Evolutionary conservation across 1,140 invertebrate species (phyloP), one percentile per base, ranked within the genome.

Genomic region (Bombus pascuorum): DNA sequence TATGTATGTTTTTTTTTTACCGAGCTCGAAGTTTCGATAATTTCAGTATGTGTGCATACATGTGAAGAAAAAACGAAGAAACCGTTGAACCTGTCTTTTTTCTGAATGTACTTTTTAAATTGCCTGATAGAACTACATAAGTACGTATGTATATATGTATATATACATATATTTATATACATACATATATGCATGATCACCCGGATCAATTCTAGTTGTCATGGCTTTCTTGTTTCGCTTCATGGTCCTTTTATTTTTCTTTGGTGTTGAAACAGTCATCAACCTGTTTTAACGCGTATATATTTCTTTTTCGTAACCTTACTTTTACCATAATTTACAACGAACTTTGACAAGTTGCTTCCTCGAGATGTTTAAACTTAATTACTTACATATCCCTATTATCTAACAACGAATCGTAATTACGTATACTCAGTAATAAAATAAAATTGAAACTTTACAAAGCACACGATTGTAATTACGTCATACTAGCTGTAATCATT

Each of bases 251-350:
- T 79, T 68, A 39, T 34, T n/a, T 37, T n/a, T 53, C 12, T 13
- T 8, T 13, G 25, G 22, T 70, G 42, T 80, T 28, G 77, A 80
- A 37, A 80, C 44, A 70, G 37, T 77, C 59, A 68, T 79, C 77
- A 34, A 79, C 13, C 9, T 71, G 47, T 53, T 53, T 47, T 53
- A 22, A 22, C 47, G 47, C 18, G 47, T 53, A 53, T 53, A 53
- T 53, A 53, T 53, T 53, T 53, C 47, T 53, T 53, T 53, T 53
- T 53, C 47, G 47, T 53, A 53, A 53, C 47, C 47, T 53, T 28
- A 13, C 12, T 39, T 42, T 71, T 71, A 39, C 39, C 10, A 39
- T 25, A 28, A 22, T 47, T 18, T 15, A 3, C 15, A 25, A 34
- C 10, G 42, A 34, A 53, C 22, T 57, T 22, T 8, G 18, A 75